These are phyloP conservation scores for Bryconaethiops microstoma DNA, from an alignment of 2,797 vertebrate species.

Conservation along the genomic window DNA sequence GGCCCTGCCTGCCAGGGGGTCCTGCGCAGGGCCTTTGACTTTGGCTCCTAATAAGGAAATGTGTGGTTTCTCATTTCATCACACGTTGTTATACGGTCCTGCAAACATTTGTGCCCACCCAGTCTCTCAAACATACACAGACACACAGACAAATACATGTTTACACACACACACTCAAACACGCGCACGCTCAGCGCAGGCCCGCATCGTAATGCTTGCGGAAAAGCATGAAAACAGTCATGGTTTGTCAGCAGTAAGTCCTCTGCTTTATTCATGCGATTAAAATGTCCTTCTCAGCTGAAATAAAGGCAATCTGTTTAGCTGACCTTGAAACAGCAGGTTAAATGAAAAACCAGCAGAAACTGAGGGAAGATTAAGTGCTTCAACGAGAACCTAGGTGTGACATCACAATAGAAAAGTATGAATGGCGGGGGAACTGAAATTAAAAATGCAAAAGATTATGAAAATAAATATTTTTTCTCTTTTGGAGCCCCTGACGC, in stretches of 20 bases:
- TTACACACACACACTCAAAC: neutral
- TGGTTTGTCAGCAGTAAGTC: constrained; percentile 52
- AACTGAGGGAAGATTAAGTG: constrained; percentile 31
- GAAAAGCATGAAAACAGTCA: constrained; percentile 84
- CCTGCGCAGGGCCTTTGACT: constrained; percentile 96
- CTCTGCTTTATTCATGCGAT: constrained; percentile 72
- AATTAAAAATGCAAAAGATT: neutral
- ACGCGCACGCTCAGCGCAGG: neutral
- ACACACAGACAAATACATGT: constrained; percentile 43
- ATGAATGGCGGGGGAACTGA: neutral
- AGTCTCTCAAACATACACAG: constrained; percentile 27
- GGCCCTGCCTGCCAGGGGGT: constrained; percentile 95
- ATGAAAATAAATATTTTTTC: constrained; percentile 5
- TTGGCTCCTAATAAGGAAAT: constrained; percentile 98
- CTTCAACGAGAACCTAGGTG: constrained; percentile 1
- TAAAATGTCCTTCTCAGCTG: constrained; percentile 70
- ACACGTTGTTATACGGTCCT: constrained; percentile 82
- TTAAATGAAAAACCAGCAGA: constrained; percentile 36
- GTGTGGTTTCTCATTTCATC: constrained; percentile 96
- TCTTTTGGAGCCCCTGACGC: neutral
- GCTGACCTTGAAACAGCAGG: constrained; percentile 42
- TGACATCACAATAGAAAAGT: neutral
- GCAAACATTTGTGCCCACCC: constrained; percentile 74
- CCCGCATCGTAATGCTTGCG: constrained; percentile 85
- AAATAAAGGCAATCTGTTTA: constrained; percentile 43